phyloP scores from a whole-genome alignment of 2,797 vertebrate species.

The Hydrophis major region DNA sequence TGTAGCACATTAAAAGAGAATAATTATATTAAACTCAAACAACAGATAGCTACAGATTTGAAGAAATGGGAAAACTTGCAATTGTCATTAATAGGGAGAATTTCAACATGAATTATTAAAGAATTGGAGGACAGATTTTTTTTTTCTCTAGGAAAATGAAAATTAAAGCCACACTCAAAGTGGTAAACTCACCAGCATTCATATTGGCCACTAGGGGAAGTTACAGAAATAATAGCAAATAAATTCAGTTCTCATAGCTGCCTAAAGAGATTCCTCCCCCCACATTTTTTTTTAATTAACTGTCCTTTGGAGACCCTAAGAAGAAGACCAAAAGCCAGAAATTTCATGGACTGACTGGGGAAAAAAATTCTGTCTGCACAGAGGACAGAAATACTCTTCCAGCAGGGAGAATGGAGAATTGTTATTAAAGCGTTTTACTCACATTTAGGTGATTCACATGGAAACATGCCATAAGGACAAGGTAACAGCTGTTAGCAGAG shows the following conservation, averaged over 20 bases:
- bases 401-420: constrained; percentile 51
- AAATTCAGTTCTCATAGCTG: neutral
- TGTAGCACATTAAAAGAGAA: too few relatives aligned
- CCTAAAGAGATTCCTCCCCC: neutral
- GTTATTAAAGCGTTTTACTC: constrained; percentile 68
- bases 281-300: constrained; percentile 34
- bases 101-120: neutral
- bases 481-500: constrained; percentile 61
- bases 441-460: constrained; percentile 64
- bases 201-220: neutral
- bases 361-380: constrained; percentile 53
- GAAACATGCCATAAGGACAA: constrained; percentile 63
- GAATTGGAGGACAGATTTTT: neutral
- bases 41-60: too few relatives aligned
- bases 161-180: neutral
- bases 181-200: neutral
- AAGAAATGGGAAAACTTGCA: too few relatives aligned
- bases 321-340: constrained; percentile 46
- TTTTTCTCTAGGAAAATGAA: neutral
- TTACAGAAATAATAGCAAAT: neutral
- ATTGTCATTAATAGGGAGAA: too few relatives aligned
- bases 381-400: constrained; percentile 34
- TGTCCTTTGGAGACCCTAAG: constrained; percentile 33
- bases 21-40: too few relatives aligned
- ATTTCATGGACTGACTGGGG: constrained; percentile 60